Percentiles rank a stretch among this genome's conserved stretches.
Conservation (phyloP, 2,888 invertebrate genomes). For the Toxonevra muliebris region DNA sequence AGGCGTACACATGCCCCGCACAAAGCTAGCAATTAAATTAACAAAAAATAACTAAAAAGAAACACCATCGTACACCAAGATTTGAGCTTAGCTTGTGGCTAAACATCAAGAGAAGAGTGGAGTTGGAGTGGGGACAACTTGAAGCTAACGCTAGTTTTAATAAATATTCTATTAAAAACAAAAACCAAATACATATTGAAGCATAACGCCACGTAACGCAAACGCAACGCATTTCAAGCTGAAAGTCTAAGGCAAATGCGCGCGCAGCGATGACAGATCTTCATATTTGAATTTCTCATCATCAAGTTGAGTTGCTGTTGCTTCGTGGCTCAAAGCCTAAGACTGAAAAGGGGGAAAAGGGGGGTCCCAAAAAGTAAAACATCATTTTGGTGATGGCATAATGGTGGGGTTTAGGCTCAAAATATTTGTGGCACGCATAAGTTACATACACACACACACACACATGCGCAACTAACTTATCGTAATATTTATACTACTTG, state of each 20-base stretch:
- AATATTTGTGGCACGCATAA: neutral
- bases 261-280: constrained; percentile 15
- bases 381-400: constrained; percentile 40
- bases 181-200: neutral
- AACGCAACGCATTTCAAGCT: too few species aligned
- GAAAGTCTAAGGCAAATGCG: neutral
- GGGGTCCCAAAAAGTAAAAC: constrained; percentile 38
- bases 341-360: neutral
- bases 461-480: neutral
- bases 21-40: constrained; percentile 34
- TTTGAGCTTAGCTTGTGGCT: constrained; percentile 32
- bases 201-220: too few species aligned
- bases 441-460: neutral
- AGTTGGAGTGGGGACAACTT: neutral
- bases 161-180: constrained; percentile 30
- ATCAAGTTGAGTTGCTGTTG: too few species aligned
- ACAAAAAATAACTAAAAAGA: constrained; percentile 7
- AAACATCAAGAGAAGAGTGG: neutral
- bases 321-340: too few species aligned
- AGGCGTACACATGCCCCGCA: constrained; percentile 26
- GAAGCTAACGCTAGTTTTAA: constrained; percentile 23
- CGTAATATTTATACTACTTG: constrained; percentile 3
- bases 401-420: constrained; percentile 16
- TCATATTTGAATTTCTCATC: neutral
- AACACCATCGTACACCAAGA: neutral